phyloP scores from a whole-genome alignment of 2,797 vertebrate species.

The Lindbergichthys nudifrons region DNA sequence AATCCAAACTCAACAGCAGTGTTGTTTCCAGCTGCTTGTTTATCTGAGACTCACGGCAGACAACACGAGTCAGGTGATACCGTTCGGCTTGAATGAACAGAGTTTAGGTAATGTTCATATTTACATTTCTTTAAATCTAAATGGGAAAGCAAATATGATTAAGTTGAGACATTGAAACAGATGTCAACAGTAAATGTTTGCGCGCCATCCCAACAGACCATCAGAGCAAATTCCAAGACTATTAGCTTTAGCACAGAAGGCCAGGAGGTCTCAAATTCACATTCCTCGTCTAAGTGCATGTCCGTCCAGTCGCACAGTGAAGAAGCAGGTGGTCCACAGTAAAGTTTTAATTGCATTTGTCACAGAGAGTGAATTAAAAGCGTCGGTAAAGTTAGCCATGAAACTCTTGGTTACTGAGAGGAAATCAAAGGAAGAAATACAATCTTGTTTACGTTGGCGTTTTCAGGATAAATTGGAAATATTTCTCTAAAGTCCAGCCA shows the following conservation, averaged over 20 bases:
- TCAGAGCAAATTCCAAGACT: constrained; percentile 60
- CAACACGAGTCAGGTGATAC: constrained; percentile 16
- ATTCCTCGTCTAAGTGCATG: constrained; percentile 38
- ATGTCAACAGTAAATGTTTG: constrained; percentile 62
- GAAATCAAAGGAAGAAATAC: neutral
- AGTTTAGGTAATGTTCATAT: constrained; percentile 50
- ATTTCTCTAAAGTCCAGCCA: constrained; percentile 5
- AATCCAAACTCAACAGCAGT: constrained; percentile 64
- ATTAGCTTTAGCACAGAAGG: constrained; percentile 50
- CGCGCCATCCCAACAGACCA: constrained; percentile 52
- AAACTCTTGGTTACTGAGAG: constrained; percentile 2
- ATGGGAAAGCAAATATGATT: constrained; percentile 63
- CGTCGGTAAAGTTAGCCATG: constrained; percentile 10
- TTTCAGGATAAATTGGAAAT: neutral
- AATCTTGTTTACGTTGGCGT: neutral
- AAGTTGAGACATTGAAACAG: constrained; percentile 49
- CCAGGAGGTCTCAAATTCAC: constrained; percentile 52
- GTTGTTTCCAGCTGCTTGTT: constrained; percentile 64
- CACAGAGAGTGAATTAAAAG: constrained; percentile 15
- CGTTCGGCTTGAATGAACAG: constrained; percentile 11
- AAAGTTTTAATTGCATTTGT: constrained; percentile 46
- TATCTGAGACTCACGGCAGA: constrained; percentile 36
- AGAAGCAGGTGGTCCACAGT: constrained; percentile 35
- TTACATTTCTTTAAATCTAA: constrained; percentile 50
- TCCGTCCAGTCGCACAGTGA: constrained; percentile 15